phyloP scores from a whole-genome alignment of 2,888 invertebrate genomes.

The Hermodice carunculata region DNA sequence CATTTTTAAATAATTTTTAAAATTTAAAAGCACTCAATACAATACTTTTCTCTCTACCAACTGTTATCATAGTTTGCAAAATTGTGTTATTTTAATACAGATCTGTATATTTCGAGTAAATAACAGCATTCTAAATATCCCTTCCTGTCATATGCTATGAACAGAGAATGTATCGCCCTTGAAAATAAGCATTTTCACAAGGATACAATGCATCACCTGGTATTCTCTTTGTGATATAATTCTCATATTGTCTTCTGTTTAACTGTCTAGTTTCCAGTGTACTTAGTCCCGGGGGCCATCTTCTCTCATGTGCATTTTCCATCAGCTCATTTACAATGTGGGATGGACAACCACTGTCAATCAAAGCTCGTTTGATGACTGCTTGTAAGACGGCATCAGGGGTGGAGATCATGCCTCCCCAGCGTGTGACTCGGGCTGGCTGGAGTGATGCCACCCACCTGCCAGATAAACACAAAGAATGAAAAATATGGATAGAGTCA shows the following conservation, averaged over 20 bases:
- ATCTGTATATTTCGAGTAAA: no score
- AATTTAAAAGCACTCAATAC: no score
- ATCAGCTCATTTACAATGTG: slow-evolving; percentile 94
- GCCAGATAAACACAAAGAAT: slow-evolving; percentile 3
- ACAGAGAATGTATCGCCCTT: no score
- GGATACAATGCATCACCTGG: slow-evolving; percentile 74
- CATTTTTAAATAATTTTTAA: no score
- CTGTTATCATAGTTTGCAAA: no score
- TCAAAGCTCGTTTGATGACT: slow-evolving; percentile 92
- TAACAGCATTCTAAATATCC: no score
- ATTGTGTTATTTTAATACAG: no score
- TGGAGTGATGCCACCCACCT: slow-evolving; percentile 66
- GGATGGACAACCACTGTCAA: slow-evolving; percentile 93
- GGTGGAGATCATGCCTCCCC: slow-evolving; percentile 99
- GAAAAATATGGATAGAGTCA: no score
- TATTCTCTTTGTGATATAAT: slow-evolving; percentile 93
- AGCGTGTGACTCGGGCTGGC: slow-evolving; percentile 84
- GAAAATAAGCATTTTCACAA: no score
- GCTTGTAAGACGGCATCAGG: slow-evolving; percentile 92
- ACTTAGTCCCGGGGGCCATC: slow-evolving; percentile 94
- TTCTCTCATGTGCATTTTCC: slow-evolving; percentile 96
- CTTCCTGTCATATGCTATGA: no score
- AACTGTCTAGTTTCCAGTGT: slow-evolving; percentile 93
- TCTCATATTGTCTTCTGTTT: slow-evolving; percentile 92
- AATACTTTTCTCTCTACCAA: no score